These are phyloP conservation scores for Solea senegalensis DNA, from an alignment of 2,113 vertebrate genomes.

Conservation along the genomic window DNA sequence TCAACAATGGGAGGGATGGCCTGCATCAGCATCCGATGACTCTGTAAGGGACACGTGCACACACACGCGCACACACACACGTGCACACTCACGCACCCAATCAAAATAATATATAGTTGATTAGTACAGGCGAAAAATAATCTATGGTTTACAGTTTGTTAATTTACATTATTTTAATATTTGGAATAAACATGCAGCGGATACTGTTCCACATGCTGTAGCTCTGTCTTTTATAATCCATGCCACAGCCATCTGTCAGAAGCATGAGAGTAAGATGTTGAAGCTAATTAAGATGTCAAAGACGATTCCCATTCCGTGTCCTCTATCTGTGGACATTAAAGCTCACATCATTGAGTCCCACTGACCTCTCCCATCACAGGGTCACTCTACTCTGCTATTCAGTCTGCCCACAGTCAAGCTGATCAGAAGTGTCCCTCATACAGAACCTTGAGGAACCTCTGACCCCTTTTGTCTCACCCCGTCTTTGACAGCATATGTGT, in stretches of 20 bases:
- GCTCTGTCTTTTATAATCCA: neutral
- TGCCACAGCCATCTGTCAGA: constrained; percentile 61
- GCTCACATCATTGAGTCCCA: constrained; percentile 80
- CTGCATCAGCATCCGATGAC: constrained; percentile 90
- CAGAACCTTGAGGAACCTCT: constrained; percentile 76
- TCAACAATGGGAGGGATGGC: constrained; percentile 98
- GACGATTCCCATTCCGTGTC: constrained; percentile 69
- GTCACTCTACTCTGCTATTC: constrained; percentile 74
- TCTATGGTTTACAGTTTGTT: neutral
- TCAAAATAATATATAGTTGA: neutral
- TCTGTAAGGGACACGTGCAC: constrained; percentile 83
- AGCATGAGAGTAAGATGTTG: constrained; percentile 68
- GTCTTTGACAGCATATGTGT: constrained; percentile 76
- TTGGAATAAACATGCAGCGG: constrained; percentile 1
- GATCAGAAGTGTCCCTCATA: constrained; percentile 74
- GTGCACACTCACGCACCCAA: too few relatives aligned
- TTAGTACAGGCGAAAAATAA: constrained; percentile 5
- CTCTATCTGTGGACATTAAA: constrained; percentile 81
- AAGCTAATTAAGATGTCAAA: constrained; percentile 83
- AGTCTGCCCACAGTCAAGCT: constrained; percentile 72
- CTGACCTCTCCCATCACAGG: constrained; percentile 77
- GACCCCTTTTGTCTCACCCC: constrained; percentile 71
- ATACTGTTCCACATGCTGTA: constrained; percentile 31
- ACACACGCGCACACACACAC: neutral
- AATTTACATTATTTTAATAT: constrained; percentile 10